Conservation (phyloP, 2,113 vertebrate species). For the Dicrurus megarhynchus region DNA sequence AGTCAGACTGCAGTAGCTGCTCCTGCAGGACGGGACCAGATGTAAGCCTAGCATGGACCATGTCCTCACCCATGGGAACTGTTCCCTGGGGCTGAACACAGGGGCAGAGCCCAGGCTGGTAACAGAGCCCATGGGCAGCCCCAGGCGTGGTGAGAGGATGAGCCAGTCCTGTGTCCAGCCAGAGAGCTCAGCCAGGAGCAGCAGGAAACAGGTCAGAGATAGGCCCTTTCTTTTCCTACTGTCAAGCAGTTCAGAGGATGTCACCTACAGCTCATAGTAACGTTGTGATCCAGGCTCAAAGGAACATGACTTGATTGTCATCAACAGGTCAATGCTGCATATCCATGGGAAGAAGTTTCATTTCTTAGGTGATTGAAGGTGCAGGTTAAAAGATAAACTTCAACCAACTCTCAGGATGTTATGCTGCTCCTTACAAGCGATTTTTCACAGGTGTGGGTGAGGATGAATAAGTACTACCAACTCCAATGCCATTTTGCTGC, state of each 20-base stretch:
- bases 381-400: neutral
- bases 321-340: neutral
- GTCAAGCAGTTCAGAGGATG: neutral
- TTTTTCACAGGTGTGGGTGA: neutral
- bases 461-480: neutral
- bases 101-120: neutral
- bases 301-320: neutral
- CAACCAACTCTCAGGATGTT: neutral
- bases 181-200: neutral
- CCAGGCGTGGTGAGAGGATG: neutral
- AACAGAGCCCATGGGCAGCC: neutral
- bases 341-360: neutral
- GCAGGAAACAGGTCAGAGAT: neutral
- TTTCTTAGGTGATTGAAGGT: neutral
- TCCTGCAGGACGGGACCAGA: neutral
- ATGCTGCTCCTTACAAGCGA: neutral
- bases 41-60: accelerated
- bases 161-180: neutral
- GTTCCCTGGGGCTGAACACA: accelerated
- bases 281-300: neutral
- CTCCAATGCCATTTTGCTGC: neutral
- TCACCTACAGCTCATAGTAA: neutral
- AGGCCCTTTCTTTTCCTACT: neutral
- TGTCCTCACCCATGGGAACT: neutral
- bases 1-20: neutral